These are phyloP conservation scores for Myrmophylax atrothorax DNA, from an alignment of 2,113 vertebrate species.

Conservation along the genomic window DNA sequence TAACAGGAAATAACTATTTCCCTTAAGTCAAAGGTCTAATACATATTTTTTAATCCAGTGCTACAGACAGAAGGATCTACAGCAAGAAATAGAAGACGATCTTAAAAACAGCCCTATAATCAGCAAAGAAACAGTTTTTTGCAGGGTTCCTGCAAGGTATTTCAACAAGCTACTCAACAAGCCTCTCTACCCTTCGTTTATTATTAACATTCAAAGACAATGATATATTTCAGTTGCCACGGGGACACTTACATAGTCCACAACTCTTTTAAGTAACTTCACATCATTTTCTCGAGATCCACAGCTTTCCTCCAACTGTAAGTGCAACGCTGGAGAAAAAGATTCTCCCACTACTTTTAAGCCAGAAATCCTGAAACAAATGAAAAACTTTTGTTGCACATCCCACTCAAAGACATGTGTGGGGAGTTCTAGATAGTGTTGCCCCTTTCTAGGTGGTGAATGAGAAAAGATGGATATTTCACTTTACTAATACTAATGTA, in stretches of 20 bases:
- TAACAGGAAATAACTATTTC: not conserved
- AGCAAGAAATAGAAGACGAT: not conserved
- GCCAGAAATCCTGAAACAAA: conserved; percentile 81
- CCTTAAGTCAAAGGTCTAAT: not conserved
- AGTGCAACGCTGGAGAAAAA: conserved; percentile 87
- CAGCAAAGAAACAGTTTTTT: not conserved
- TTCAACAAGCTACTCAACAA: not conserved
- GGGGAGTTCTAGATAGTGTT: not conserved
- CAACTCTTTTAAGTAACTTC: conserved; percentile 81
- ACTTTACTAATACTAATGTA: not conserved
- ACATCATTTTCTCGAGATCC: conserved; percentile 87
- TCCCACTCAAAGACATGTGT: not conserved
- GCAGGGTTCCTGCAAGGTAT: not conserved
- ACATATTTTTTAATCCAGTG: not conserved
- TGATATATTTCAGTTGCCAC: not conserved
- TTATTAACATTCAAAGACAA: not conserved
- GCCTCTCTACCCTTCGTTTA: not conserved
- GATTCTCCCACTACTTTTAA: conserved; percentile 86
- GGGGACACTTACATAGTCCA: conserved; percentile 83
- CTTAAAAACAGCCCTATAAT: not conserved
- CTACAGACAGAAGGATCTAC: not conserved
- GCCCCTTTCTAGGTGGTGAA: not conserved
- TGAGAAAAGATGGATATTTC: not conserved
- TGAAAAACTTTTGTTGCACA: not conserved
- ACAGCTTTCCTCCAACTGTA: conserved; percentile 84